Percentiles rank a stretch among this genome's conserved stretches.
Evolutionary conservation across 2,113 vertebrate genomes (phyloP).

Genomic region (Odobenus rosmarus): DNA sequence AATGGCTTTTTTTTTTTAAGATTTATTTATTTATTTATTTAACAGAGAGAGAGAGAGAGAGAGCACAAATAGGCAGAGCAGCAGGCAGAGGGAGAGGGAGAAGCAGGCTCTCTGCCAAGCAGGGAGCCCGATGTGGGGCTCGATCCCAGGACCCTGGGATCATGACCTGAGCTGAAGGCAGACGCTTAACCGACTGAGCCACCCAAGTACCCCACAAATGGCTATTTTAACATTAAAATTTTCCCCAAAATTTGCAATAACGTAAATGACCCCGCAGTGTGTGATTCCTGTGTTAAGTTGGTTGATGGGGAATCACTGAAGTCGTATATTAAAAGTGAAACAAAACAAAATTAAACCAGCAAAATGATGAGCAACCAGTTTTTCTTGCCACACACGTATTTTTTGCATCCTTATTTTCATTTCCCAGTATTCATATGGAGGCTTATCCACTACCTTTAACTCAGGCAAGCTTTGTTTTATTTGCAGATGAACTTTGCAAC

Average conservation of each 20-base stretch:
- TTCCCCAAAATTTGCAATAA: not conserved
- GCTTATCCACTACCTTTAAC: not conserved
- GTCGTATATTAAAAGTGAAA: not conserved
- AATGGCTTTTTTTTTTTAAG: constrained; percentile 1
- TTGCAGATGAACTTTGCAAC: not conserved
- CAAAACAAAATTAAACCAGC: constrained; percentile 32
- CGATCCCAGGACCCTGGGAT: too few species aligned
- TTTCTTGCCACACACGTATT: not conserved
- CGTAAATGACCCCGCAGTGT: not conserved
- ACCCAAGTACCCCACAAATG: not conserved
- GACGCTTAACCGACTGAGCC: too few species aligned
- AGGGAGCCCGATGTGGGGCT: too few species aligned
- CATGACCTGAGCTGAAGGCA: too few species aligned
- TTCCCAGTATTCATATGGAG: not conserved
- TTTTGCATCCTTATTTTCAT: constrained; percentile 48
- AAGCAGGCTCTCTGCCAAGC: too few species aligned
- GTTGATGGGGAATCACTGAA: not conserved
- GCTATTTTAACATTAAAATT: constrained; percentile 35
- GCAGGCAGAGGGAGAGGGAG: too few species aligned
- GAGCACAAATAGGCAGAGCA: too few species aligned
- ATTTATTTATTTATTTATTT: too few species aligned
- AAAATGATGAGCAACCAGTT: not conserved
- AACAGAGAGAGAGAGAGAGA: too few species aligned
- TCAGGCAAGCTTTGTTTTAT: not conserved
- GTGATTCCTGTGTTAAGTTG: not conserved